A percentile compares a stretch with the other conserved stretches of the same genome.
Evolutionary conservation across 1,140 invertebrate genomes (phyloP).

Genomic region (Coptotermes formosanus): DNA sequence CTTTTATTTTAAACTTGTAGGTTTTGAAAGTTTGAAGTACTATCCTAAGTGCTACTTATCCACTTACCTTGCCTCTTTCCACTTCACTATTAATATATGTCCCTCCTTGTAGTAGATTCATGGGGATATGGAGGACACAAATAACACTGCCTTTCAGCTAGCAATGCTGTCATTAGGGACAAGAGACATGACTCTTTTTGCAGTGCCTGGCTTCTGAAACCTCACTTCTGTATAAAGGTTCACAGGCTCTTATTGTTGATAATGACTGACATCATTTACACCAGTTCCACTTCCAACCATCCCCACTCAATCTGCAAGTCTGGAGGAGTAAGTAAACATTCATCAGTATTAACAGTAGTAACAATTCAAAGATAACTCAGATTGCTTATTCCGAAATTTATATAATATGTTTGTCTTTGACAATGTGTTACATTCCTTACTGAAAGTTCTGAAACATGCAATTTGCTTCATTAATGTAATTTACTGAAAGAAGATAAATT

Average conservation of each 20-base stretch:
- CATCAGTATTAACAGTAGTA: background rate
- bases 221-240: background rate
- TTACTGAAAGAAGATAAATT: too few relatives aligned
- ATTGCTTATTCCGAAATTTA: background rate
- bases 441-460: background rate
- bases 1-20: background rate
- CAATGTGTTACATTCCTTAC: background rate
- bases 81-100: background rate
- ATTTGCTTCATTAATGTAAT: too few relatives aligned
- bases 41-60: background rate
- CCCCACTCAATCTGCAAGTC: background rate
- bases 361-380: background rate
- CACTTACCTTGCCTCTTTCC: background rate
- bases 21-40: slow-evolving; percentile 11
- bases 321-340: background rate
- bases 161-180: background rate
- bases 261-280: slow-evolving; percentile 9
- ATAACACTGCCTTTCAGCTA: background rate
- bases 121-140: slow-evolving; percentile 11
- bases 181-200: background rate
- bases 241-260: background rate
- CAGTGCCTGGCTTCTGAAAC: background rate
- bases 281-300: background rate
- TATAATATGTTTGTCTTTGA: background rate
- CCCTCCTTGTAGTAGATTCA: background rate